Percentiles rank a stretch among this genome's conserved stretches.
Evolutionary conservation across 2,113 vertebrate genomes (phyloP).

Genomic region (Eurystomus gularis): DNA sequence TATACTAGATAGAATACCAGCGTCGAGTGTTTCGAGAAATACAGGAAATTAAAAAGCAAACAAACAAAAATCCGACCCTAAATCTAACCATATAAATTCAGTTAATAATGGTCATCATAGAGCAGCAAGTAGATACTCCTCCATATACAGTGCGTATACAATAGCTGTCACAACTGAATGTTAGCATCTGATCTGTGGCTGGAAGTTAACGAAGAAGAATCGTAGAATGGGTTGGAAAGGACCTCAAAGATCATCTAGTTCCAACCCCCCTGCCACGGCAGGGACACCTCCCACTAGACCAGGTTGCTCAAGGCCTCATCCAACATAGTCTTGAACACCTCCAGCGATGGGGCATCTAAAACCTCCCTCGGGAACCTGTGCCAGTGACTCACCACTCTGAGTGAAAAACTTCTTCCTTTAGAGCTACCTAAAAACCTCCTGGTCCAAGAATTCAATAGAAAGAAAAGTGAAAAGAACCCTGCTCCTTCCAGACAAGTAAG

Average conservation of each 20-base stretch:
- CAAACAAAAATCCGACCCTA: not conserved
- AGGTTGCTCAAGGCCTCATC: too few species aligned
- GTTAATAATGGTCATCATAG: not conserved
- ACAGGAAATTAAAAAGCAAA: conserved; percentile 13
- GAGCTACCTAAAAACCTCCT: not conserved
- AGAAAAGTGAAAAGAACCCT: not conserved
- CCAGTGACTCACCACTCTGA: too few species aligned
- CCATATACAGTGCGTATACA: not conserved
- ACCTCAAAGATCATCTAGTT: too few species aligned
- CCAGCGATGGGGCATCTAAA: too few species aligned
- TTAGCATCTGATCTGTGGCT: not conserved
- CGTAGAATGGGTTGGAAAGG: too few species aligned
- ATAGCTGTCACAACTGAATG: not conserved
- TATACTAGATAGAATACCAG: not conserved
- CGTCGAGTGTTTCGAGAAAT: not conserved
- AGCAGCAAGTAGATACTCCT: not conserved
- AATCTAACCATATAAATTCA: not conserved
- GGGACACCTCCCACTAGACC: too few species aligned
- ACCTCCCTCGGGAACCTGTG: too few species aligned
- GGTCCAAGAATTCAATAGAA: not conserved
- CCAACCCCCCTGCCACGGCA: too few species aligned
- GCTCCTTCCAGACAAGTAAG: not conserved
- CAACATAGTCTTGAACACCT: too few species aligned
- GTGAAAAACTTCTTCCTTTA: too few species aligned
- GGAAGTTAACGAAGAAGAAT: not conserved